These are phyloP conservation scores for Druon quercuslanigerum DNA, from an alignment of 1,140 invertebrate genomes.

Conservation along the genomic window DNA sequence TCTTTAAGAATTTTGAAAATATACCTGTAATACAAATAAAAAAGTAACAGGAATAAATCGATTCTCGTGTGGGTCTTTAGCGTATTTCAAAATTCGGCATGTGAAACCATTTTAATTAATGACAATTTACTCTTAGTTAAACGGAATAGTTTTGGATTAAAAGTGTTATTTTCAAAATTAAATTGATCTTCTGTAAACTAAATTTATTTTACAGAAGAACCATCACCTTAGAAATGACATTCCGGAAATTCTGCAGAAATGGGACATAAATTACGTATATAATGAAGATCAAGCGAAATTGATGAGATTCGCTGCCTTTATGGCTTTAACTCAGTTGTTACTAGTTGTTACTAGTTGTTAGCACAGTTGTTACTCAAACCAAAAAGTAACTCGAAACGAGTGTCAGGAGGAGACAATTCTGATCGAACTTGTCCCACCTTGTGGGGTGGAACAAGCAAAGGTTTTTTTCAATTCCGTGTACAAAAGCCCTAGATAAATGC, in stretches of 20 bases:
- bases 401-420: not conserved
- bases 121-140: too few species aligned
- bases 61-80: too few species aligned
- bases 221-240: not conserved
- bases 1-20: too few species aligned
- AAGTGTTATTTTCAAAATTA: not conserved
- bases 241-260: not conserved
- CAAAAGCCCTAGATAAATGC: not conserved
- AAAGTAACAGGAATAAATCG: too few species aligned
- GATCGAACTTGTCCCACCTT: not conserved
- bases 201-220: not conserved
- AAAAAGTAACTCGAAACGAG: not conserved
- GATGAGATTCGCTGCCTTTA: constrained; percentile 1
- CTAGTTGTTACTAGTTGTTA: too few species aligned
- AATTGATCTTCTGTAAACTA: not conserved
- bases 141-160: too few species aligned
- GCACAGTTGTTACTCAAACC: not conserved
- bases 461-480: not conserved
- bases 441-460: not conserved
- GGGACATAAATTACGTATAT: not conserved
- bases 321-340: constrained; percentile 10
- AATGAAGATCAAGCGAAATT: not conserved
- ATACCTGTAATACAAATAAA: too few species aligned
- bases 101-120: too few species aligned
- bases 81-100: too few species aligned